Evolutionary conservation across 1,140 invertebrate genomes (phyloP), one percentile per base, ranked within the genome.

Genomic region (Drosophila triauraria): DNA sequence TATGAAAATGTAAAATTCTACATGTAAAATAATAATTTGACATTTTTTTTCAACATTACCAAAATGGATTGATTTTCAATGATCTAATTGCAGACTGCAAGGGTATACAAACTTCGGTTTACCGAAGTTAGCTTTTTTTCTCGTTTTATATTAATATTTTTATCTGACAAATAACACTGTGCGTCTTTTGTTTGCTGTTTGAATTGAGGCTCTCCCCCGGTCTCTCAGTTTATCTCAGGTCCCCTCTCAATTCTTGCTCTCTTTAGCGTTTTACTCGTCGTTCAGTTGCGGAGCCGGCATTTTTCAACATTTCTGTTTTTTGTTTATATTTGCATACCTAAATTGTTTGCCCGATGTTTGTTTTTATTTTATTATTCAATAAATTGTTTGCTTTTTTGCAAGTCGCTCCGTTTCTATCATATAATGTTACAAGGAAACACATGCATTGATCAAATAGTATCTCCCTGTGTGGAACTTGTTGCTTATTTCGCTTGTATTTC

Each of bases 231-330:
- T 27, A 44, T 72, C 46, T 35, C 30, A 15, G 20, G 40, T 40
- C 25, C 4, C 17, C 51, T 63, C 54, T 60, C 61, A n/a, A n/a
- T 35, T 44, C 6, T 17, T n/a, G 23, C 23, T 74, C 70, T 74
- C 68, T 72, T 72, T 4, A 48, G 27, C 27, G 46, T 67, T 77
- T 7, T 35, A 56, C 58, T 70, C 25, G 53, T 53, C 58, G 53
- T 44, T 59, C 60, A 62, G 63, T 27, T 75, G 75, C 54, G 61
- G 44, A 84, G 65, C 81, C 81, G 81, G 81, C 82, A 25, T 77
- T 80, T 75, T 63, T 75, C 1, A 54, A 50, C 35, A 62, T 58
- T 82, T 65, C 56, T 75, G 57, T 80, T 83, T 84, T 83, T 84
- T 75, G 70, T 71, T 84, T 60, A 62, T 80, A 59, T 71, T 74